A percentile compares a stretch with the other conserved stretches of the same genome.
These are phyloP conservation scores for Amblyraja radiata DNA, from an alignment of 2,797 vertebrate species.

Conservation along the genomic window DNA sequence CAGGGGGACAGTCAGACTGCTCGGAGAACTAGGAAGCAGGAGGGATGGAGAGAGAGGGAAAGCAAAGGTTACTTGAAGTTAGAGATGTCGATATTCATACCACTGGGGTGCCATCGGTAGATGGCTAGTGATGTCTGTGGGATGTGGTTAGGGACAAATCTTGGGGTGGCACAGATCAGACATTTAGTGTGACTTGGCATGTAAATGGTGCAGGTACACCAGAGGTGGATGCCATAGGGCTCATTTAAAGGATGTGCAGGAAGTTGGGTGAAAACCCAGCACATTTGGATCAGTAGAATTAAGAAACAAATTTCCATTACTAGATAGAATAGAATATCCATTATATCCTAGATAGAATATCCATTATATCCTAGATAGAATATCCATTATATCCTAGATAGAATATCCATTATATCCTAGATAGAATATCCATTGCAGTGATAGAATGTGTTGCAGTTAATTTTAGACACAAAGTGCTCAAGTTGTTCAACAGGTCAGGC, in stretches of 20 bases:
- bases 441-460: too few species aligned
- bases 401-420: too few species aligned
- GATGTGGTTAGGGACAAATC: not conserved
- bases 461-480: too few species aligned
- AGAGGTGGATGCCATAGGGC: not conserved
- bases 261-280: not conserved
- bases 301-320: not conserved
- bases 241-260: not conserved
- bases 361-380: not conserved
- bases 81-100: too few species aligned
- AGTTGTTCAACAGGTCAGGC: too few species aligned
- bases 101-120: not conserved
- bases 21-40: too few species aligned
- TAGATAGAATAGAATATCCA: not conserved
- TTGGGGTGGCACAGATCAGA: not conserved
- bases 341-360: too few species aligned
- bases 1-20: too few species aligned
- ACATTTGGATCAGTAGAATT: not conserved
- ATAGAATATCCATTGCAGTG: too few species aligned
- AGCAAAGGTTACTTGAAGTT: too few species aligned
- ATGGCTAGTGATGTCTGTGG: not conserved
- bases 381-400: too few species aligned
- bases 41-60: too few species aligned
- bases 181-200: not conserved
- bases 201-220: not conserved